A percentile compares a stretch with the other conserved stretches of the same genome.
Evolutionary conservation across 2,888 invertebrate species (phyloP).

Genomic region (Euplexia lucipara): DNA sequence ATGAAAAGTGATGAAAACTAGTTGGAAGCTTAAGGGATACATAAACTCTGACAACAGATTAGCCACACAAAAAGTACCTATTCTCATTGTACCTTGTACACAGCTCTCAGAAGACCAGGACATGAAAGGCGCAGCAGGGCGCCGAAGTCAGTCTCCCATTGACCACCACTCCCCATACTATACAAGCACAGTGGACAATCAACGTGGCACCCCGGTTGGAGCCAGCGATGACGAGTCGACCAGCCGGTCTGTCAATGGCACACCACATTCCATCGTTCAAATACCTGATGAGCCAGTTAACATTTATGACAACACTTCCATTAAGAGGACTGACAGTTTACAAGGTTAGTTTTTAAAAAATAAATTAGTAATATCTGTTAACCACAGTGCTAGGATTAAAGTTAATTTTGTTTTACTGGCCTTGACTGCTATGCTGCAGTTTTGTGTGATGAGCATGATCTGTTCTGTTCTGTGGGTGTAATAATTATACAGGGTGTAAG

Average conservation of each 20-base stretch:
- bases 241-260: conserved; percentile 86
- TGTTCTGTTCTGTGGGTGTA: too few species aligned
- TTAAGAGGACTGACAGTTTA: conserved; percentile 85
- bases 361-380: background rate
- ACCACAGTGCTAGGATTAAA: too few species aligned
- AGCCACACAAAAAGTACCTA: too few species aligned
- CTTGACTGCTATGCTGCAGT: too few species aligned
- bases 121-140: conserved; percentile 84
- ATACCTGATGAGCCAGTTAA: conserved; percentile 89
- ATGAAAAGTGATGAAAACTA: too few species aligned
- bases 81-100: background rate
- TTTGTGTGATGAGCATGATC: too few species aligned
- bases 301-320: conserved; percentile 84
- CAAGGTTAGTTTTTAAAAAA: conserved; percentile 77
- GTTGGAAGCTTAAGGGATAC: too few species aligned
- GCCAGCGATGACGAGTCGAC: conserved; percentile 90
- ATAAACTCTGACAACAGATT: too few species aligned
- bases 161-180: conserved; percentile 82
- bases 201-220: conserved; percentile 86
- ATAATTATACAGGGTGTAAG: too few species aligned
- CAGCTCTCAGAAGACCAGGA: conserved; percentile 90
- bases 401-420: conserved; percentile 16
- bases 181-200: conserved; percentile 78
- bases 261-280: conserved; percentile 93
- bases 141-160: conserved; percentile 85